Evolutionary conservation across 2,113 vertebrate species (phyloP).

Genomic region (Triplophysa siluroides): DNA sequence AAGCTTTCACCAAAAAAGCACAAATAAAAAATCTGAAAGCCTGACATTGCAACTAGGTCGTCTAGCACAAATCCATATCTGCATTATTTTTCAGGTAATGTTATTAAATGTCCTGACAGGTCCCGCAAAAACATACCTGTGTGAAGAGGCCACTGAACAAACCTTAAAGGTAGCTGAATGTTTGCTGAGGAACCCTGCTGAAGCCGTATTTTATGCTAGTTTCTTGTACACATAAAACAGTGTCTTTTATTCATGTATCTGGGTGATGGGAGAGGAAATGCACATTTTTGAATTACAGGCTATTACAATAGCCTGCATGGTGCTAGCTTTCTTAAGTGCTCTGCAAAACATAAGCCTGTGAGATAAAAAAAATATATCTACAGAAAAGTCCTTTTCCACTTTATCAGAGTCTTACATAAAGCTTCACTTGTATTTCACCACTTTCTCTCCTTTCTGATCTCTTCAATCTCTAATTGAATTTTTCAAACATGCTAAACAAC

Average conservation of each 20-base stretch:
- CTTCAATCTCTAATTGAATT: conserved; percentile 58
- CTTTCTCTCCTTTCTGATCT: conserved; percentile 42
- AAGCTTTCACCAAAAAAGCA: too few species aligned
- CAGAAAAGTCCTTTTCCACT: neutral
- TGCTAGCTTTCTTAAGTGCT: neutral
- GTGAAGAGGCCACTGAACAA: conserved; percentile 20
- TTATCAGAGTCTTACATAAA: neutral
- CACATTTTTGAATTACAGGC: conserved; percentile 29
- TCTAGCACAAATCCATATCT: too few species aligned
- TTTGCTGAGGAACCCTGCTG: conserved; percentile 12
- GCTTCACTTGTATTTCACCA: conserved; percentile 27
- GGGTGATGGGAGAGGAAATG: neutral
- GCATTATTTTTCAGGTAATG: too few species aligned
- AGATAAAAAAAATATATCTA: neutral
- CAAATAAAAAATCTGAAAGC: neutral
- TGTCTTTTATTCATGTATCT: conserved; percentile 35
- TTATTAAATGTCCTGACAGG: too few species aligned
- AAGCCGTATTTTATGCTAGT: conserved; percentile 24
- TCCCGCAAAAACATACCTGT: too few species aligned
- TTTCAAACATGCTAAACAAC: conserved; percentile 51
- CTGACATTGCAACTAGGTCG: neutral
- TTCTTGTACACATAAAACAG: conserved; percentile 37
- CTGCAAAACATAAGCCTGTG: conserved; percentile 6
- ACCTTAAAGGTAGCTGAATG: conserved; percentile 9
- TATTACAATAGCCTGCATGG: conserved; percentile 23